These are phyloP conservation scores for Melieria crassipennis DNA, from an alignment of 2,888 invertebrate genomes.

Conservation along the genomic window DNA sequence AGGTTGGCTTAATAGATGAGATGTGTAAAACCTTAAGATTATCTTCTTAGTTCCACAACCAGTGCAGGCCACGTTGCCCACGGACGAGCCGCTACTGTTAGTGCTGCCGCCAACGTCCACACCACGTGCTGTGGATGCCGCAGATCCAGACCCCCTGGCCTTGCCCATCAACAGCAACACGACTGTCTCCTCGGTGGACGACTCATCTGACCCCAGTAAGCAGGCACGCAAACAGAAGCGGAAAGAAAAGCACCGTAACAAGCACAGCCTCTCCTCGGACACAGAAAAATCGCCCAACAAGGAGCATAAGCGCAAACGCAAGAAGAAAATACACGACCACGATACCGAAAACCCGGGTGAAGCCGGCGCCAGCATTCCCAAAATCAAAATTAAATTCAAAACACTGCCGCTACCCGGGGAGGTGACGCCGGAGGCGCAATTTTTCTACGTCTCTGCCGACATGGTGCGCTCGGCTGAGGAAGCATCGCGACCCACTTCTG, in stretches of 20 bases:
- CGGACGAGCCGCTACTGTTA: constrained; percentile 42
- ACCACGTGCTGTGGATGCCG: constrained; percentile 35
- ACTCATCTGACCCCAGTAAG: constrained; percentile 50
- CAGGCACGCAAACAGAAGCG: constrained; percentile 72
- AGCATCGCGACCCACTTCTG: constrained; percentile 63
- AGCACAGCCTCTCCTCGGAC: constrained; percentile 68
- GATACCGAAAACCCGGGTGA: constrained; percentile 70
- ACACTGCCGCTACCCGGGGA: constrained; percentile 66
- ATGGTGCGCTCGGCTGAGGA: constrained; percentile 64
- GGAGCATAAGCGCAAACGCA: constrained; percentile 82
- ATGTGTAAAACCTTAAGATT: not conserved
- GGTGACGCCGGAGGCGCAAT: constrained; percentile 82
- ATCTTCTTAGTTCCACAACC: constrained; percentile 21
- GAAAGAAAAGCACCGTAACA: constrained; percentile 79
- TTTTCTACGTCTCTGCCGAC: constrained; percentile 80
- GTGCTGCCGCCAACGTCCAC: constrained; percentile 37
- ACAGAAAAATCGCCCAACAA: constrained; percentile 73
- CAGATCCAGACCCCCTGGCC: constrained; percentile 42
- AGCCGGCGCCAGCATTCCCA: constrained; percentile 69
- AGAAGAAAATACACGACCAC: constrained; percentile 75
- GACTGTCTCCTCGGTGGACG: constrained; percentile 46
- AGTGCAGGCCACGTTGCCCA: constrained; percentile 34
- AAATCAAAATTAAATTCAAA: constrained; percentile 79
- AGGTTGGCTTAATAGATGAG: not conserved
- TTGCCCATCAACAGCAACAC: constrained; percentile 42